Evolutionary conservation across 1,140 invertebrate species (phyloP).

Genomic region (Drosophila teissieri): DNA sequence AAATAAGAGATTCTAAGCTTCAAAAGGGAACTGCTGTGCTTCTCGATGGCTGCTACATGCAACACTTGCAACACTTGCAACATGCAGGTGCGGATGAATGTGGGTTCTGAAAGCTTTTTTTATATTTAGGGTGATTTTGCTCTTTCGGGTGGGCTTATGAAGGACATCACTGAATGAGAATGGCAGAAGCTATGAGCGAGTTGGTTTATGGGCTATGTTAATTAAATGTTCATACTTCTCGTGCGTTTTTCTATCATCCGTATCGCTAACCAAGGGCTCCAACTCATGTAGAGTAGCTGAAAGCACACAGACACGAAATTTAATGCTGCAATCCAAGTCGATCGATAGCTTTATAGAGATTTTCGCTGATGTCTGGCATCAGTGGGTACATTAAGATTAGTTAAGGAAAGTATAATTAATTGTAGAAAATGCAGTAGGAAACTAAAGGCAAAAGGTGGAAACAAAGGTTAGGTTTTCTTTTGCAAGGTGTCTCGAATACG

Average conservation of each 20-base stretch:
- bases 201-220: conserved; percentile 33
- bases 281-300: conserved; percentile 87
- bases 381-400: conserved; percentile 57
- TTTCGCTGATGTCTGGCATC: conserved; percentile 44
- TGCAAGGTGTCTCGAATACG: conserved; percentile 66
- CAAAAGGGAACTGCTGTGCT: conserved; percentile 27
- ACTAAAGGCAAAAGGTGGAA: conserved; percentile 61
- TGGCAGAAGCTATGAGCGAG: conserved; percentile 59
- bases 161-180: conserved; percentile 51
- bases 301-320: conserved; percentile 79
- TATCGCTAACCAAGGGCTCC: conserved; percentile 91
- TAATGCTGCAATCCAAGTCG: conserved; percentile 54
- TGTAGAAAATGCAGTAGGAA: conserved; percentile 51
- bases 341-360: conserved; percentile 30
- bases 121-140: conserved; percentile 25
- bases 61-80: conserved; percentile 51
- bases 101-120: conserved; percentile 12
- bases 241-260: conserved; percentile 85
- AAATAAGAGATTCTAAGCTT: conserved; percentile 2
- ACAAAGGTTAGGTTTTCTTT: conserved; percentile 43
- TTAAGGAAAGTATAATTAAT: conserved; percentile 47
- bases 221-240: conserved; percentile 80
- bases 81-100: conserved; percentile 53
- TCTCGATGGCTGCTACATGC: conserved; percentile 30
- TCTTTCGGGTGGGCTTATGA: conserved; percentile 40